Evolutionary conservation across 1,140 invertebrate species (phyloP), one percentile per base, ranked within the genome.

Genomic region (Triops longicaudatus): DNA sequence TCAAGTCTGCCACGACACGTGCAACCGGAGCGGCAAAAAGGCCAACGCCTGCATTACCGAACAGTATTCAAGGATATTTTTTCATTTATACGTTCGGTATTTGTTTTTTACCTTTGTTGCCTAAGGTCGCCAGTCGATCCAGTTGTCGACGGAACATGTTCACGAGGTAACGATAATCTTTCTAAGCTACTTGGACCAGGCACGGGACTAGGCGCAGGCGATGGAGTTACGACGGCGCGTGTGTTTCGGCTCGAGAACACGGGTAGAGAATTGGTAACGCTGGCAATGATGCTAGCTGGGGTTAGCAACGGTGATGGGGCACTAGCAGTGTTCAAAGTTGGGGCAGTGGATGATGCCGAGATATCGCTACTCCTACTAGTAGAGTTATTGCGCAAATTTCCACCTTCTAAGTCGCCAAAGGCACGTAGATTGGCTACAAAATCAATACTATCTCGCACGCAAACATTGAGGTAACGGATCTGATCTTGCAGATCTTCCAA

Each of bases 401-500:
- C 63, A 12, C 28, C n/a, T 73, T 41, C 27, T 50, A 28, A 50
- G 14, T 28, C 27, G 50, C 28, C 27, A 28, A 37, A 42, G 41
- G 71, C 73, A 26, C 74, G 74, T 41, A 75, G 6, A 11, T 63
- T 43, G 27, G 74, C 43, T 27, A 75, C 74, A 17, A 75, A 63
- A 26, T 75, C 73, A 0, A 74, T 27, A 41, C 73, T 72, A 26
- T 84, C 76, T 79, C 84, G 31, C 79, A 87, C 81, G 81, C 85
- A 82, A 79, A 84, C 81, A 22, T 88, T 86, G 37, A 89, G 81
- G 74, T 84, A 83, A 44, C 87, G 81, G 76, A 91, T 87, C 75
- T 89, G 87, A 74, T 86, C 81, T 72, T 89, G 86, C 43, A 91
- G 83, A 81, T 89, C 88, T 76, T 88, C 86, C 85, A 90, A 88